These are phyloP conservation scores for Caprella mutica DNA, from an alignment of 2,888 invertebrate genomes.

Conservation along the genomic window DNA sequence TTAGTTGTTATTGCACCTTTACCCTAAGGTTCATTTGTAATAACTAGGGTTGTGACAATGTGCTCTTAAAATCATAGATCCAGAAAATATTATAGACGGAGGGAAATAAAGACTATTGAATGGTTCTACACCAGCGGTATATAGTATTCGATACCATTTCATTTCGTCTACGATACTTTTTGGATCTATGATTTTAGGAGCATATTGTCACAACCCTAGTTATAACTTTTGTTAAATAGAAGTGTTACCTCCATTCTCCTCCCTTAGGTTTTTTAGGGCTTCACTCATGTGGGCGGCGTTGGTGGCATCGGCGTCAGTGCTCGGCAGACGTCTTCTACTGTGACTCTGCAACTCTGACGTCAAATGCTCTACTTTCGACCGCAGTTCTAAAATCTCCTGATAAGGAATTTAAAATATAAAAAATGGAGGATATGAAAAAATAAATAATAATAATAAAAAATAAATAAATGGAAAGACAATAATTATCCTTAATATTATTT, in stretches of 20 bases:
- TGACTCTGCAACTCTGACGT: conserved; percentile 41
- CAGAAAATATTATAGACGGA: too few species aligned
- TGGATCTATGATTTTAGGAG: too few species aligned
- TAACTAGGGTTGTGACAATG: too few species aligned
- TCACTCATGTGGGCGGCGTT: conserved; percentile 55
- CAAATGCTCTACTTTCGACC: conserved; percentile 54
- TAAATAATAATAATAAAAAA: not conserved
- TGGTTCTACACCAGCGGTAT: too few species aligned
- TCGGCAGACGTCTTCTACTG: conserved; percentile 40
- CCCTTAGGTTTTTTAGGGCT: conserved; percentile 59
- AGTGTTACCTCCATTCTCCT: conserved; percentile 57
- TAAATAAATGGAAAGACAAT: not conserved
- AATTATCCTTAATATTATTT: not conserved
- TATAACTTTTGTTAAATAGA: too few species aligned
- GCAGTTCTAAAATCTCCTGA: conserved; percentile 50
- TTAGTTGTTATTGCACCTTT: too few species aligned
- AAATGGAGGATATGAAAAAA: conserved; percentile 35
- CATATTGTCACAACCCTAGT: too few species aligned
- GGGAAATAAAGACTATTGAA: too few species aligned
- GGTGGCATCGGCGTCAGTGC: conserved; percentile 47
- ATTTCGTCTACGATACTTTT: too few species aligned
- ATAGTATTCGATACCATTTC: too few species aligned
- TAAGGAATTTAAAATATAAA: not conserved
- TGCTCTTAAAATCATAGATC: too few species aligned
- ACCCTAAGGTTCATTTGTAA: not conserved